Percentiles rank a stretch among this genome's conserved stretches.
Conservation (phyloP, 2,113 vertebrate genomes). For the Muntiacus muntjak region DNA sequence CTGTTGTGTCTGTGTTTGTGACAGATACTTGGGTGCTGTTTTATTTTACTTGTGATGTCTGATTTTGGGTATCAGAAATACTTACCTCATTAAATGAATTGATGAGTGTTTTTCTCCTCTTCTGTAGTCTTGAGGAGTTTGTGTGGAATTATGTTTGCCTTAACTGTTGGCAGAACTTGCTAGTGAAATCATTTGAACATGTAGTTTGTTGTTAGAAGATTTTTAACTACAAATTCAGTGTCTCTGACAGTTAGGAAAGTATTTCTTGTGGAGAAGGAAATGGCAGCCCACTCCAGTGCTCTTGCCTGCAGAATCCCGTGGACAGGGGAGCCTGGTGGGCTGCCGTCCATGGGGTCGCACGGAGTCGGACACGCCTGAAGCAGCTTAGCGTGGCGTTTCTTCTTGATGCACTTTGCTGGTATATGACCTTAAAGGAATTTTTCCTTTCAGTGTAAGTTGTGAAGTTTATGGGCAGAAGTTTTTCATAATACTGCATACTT, state of each 20-base stretch:
- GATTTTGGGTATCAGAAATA: not conserved
- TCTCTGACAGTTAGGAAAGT: not conserved
- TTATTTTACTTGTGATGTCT: not conserved
- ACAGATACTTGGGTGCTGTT: not conserved
- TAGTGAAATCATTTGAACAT: not conserved
- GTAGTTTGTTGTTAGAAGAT: not conserved
- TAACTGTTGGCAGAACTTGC: not conserved
- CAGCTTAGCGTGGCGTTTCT: not conserved
- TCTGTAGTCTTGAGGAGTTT: not conserved
- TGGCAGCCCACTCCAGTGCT: too few relatives aligned
- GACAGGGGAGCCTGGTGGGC: too few relatives aligned
- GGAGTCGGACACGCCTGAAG: too few relatives aligned
- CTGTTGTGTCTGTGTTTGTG: not conserved
- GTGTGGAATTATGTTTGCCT: not conserved
- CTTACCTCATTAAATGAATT: not conserved
- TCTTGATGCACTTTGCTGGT: not conserved
- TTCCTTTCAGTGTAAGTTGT: not conserved
- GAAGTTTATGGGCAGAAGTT: not conserved
- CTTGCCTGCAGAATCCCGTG: too few relatives aligned
- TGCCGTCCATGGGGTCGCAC: too few relatives aligned
- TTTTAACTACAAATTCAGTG: not conserved
- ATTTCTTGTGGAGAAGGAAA: not conserved
- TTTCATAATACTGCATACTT: not conserved
- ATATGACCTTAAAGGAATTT: not conserved
- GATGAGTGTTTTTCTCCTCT: not conserved